These are phyloP conservation scores for Muntiacus muntjak DNA, from an alignment of 2,113 vertebrate species.

Conservation along the genomic window DNA sequence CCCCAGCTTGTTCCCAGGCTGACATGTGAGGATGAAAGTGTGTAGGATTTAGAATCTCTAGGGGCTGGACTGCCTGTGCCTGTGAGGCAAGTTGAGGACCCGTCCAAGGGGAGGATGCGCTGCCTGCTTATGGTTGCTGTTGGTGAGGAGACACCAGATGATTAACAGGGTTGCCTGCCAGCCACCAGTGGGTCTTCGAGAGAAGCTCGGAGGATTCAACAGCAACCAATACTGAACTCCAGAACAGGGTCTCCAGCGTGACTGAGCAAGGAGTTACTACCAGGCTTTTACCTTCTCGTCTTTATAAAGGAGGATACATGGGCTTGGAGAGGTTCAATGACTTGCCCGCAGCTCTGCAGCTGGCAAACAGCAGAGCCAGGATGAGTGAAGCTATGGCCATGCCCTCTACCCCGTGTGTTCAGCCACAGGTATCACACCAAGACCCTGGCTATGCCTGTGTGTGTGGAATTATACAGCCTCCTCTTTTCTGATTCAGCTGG, in stretches of 20 bases:
- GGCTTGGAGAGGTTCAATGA: neutral
- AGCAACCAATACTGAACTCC: neutral
- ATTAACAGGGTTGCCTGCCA: neutral
- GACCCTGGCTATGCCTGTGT: neutral
- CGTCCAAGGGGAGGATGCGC: neutral
- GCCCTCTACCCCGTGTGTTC: neutral
- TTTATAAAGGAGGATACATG: neutral
- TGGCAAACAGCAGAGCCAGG: neutral
- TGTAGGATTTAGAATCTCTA: neutral
- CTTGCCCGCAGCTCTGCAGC: neutral
- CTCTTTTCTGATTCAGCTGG: neutral
- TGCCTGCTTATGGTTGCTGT: neutral
- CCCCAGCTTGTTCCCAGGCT: neutral
- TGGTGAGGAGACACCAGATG: neutral
- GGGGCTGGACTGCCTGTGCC: neutral
- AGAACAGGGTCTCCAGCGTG: neutral
- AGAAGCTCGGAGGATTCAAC: neutral
- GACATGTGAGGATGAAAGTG: neutral
- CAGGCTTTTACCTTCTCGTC: neutral
- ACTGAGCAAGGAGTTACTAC: neutral
- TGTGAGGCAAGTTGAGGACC: accelerated
- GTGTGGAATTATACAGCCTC: neutral
- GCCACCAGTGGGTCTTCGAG: neutral
- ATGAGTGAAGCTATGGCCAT: neutral
- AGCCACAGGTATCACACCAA: neutral